A percentile compares a stretch with the other conserved stretches of the same genome.
These are phyloP conservation scores for Dryadula phaetusa DNA, from an alignment of 2,888 invertebrate species.

Conservation along the genomic window DNA sequence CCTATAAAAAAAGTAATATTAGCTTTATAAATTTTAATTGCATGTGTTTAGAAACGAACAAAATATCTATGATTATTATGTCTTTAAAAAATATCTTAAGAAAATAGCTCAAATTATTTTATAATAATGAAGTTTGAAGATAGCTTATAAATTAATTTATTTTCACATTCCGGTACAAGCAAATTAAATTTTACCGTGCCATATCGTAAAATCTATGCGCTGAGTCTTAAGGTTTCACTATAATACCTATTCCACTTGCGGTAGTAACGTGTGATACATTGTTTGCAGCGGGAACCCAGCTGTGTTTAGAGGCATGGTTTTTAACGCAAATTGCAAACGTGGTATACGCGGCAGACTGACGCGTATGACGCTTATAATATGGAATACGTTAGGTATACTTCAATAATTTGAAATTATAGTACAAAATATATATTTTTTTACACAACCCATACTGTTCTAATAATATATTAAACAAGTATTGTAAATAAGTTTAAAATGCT, in stretches of 20 bases:
- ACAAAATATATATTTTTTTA: background rate
- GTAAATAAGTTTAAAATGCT: too few species aligned
- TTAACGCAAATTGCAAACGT: constrained; percentile 42
- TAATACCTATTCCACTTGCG: constrained; percentile 25
- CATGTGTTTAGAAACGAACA: background rate
- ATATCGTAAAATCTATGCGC: constrained; percentile 23
- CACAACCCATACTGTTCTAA: too few species aligned
- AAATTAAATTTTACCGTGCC: constrained; percentile 19
- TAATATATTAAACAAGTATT: too few species aligned
- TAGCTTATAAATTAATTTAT: background rate
- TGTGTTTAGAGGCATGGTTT: constrained; percentile 38
- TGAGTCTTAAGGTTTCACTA: constrained; percentile 25
- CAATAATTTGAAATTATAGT: background rate
- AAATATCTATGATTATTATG: too few species aligned
- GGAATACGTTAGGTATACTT: constrained; percentile 1
- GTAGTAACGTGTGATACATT: constrained; percentile 42
- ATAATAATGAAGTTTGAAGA: background rate
- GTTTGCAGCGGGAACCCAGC: constrained; percentile 40
- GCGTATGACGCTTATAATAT: constrained; percentile 15
- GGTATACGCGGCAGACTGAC: constrained; percentile 17
- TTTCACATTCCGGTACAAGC: background rate
- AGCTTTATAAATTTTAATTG: too few species aligned
- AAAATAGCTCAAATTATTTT: background rate
- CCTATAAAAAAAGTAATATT: too few species aligned
- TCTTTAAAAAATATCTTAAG: background rate